Conservation (phyloP, 92 coral and sea anemone species). For the Epizoanthus fatuus region DNA sequence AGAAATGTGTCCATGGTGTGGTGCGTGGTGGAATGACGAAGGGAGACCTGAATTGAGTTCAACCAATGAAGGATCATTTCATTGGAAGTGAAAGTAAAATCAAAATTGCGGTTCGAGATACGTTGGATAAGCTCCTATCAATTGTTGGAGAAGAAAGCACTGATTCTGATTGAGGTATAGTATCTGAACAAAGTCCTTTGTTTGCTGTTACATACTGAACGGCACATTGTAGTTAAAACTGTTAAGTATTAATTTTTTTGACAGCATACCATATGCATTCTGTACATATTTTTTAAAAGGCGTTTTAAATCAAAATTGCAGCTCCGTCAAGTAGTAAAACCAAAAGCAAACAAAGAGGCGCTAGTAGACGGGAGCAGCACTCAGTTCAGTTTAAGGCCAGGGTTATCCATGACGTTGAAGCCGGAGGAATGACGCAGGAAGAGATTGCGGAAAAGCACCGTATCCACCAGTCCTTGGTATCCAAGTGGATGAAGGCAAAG, state of each 20-base stretch:
- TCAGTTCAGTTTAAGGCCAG: slow-evolving; percentile 32
- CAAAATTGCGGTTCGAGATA: slow-evolving; percentile 5
- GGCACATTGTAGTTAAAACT: neutral
- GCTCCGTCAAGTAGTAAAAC: slow-evolving; percentile 22
- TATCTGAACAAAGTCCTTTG: slow-evolving; percentile 8
- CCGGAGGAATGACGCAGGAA: slow-evolving; percentile 34
- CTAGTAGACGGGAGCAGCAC: slow-evolving; percentile 45
- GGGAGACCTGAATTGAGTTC: neutral
- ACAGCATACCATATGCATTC: neutral
- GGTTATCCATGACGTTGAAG: slow-evolving; percentile 22
- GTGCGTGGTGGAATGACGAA: too few relatives aligned
- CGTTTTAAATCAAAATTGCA: slow-evolving; percentile 38
- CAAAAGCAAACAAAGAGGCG: slow-evolving; percentile 50
- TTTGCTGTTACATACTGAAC: neutral
- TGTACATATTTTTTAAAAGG: slow-evolving; percentile 13
- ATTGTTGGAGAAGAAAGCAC: slow-evolving; percentile 40
- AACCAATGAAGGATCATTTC: too few relatives aligned
- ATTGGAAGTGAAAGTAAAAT: neutral
- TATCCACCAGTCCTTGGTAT: slow-evolving; percentile 48
- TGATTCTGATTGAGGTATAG: slow-evolving; percentile 21
- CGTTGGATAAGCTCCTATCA: slow-evolving; percentile 40
- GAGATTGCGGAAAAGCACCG: slow-evolving; percentile 37
- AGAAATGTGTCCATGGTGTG: neutral
- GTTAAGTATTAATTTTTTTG: neutral
- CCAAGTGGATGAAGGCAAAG: slow-evolving; percentile 52